Evolutionary conservation across 2,888 invertebrate genomes (phyloP), one percentile per base, ranked within the genome.

Genomic region (Drosophila prostipennis): DNA sequence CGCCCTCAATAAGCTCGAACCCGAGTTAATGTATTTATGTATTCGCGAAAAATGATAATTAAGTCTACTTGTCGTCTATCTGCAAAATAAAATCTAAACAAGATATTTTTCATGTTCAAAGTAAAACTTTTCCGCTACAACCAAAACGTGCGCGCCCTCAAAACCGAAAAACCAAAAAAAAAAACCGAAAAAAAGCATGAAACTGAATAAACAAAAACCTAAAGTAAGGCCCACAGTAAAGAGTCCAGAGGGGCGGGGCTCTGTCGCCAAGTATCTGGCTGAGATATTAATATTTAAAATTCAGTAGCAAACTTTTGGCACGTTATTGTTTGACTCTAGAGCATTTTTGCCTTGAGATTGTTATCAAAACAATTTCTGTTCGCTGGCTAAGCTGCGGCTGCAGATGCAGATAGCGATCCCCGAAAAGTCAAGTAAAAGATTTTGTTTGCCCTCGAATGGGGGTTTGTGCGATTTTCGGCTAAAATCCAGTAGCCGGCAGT

Each of bases 281-380:
- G 76, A 82, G 87, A 87, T 83, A 85, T 83, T 83, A 88, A 84
- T 83, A 84, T 85, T 85, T 86, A 85, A 91, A 89, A 81, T 90
- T 90, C 91, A 89, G 90, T 90, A 90, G 90, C 91, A 79, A 89
- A 79, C 83, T 90, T 90, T 90, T 90, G 87, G 89, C 89, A 90
- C 89, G 89, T 89, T 89, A 88, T 84, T 81, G 84, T 80, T 84
- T 74, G 85, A 79, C 78, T 83, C 69, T 37, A 46, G 32, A 72
- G 64, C 64, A 72, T 69, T 65, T 72, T 75, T 68, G 79, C 73
- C 68, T 34, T 57, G 60, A 61, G 89, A 88, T 88, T 87, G 78
- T 79, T 87, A 86, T 87, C 86, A 76, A 77, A 76, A 77, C 79
- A 70, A 79, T 85, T 85, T 85, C 54, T 67, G 65, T 74, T 58